phyloP scores from a whole-genome alignment of 2,113 vertebrate genomes.

The Semicossyphus pulcher region DNA sequence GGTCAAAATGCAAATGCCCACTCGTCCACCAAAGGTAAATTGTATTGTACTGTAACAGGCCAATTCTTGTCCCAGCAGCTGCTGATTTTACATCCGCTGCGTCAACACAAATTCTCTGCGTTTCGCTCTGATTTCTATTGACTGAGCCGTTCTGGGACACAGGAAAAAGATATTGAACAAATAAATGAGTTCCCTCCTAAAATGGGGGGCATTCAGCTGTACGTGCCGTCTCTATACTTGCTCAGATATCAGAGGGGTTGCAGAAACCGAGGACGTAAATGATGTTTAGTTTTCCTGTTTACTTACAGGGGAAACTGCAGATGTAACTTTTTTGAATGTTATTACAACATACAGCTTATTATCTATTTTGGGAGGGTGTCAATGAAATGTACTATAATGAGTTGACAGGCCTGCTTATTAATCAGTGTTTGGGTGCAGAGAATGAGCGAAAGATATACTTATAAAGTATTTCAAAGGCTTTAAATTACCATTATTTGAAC shows the following conservation, averaged over 20 bases:
- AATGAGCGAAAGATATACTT: too few species aligned
- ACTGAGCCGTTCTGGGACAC: neutral
- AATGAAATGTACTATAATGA: neutral
- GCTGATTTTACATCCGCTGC: neutral
- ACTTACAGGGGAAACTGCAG: too few species aligned
- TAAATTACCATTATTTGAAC: neutral
- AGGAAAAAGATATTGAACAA: neutral
- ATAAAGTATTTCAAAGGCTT: neutral
- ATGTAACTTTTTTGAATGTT: too few species aligned
- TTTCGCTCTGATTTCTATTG: neutral
- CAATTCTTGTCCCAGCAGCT: neutral
- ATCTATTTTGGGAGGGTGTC: neutral
- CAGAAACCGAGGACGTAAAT: neutral
- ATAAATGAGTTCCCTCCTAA: neutral
- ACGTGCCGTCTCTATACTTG: neutral
- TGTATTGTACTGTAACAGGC: neutral
- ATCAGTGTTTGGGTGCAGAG: too few species aligned
- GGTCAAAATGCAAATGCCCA: too few species aligned
- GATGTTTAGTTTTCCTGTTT: too few species aligned
- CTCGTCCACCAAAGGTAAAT: too few species aligned
- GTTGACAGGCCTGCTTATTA: too few species aligned
- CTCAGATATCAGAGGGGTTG: neutral
- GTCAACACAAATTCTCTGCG: neutral
- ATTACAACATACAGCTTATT: too few species aligned
- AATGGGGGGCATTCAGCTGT: neutral